These are phyloP conservation scores for Antheraea yamamai DNA, from an alignment of 2,888 invertebrate genomes.

Conservation along the genomic window DNA sequence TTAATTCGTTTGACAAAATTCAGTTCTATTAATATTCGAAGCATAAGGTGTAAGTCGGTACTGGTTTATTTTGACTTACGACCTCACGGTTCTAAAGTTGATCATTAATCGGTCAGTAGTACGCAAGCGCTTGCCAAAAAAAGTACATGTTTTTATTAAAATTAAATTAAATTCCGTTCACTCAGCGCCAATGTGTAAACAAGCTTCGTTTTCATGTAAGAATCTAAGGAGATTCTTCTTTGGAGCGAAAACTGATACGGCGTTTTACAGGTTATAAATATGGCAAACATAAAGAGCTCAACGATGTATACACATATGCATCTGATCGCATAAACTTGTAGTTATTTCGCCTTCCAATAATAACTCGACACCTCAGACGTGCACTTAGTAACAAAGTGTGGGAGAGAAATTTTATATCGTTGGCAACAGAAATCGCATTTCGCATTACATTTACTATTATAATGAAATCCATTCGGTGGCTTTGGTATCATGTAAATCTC, in stretches of 20 bases:
- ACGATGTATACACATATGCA: constrained; percentile 24
- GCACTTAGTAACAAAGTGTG: constrained; percentile 17
- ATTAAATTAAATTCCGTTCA: not conserved
- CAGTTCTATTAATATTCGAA: not conserved
- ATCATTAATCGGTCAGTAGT: not conserved
- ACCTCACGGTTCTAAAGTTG: not conserved
- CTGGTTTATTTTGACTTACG: not conserved
- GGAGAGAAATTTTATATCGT: not conserved
- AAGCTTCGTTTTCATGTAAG: not conserved
- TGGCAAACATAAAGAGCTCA: constrained; percentile 19
- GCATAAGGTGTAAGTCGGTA: not conserved
- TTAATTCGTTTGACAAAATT: not conserved
- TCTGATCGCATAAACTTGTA: constrained; percentile 31
- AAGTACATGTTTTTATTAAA: not conserved
- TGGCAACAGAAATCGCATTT: not conserved
- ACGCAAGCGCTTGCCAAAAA: not conserved
- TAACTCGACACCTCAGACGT: constrained; percentile 26
- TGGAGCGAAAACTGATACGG: constrained; percentile 19
- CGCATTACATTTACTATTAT: not conserved
- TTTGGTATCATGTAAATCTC: not conserved
- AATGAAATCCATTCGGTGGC: not conserved
- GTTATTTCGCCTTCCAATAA: constrained; percentile 34
- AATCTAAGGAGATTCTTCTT: constrained; percentile 4
- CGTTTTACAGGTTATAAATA: constrained; percentile 21
- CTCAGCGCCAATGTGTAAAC: constrained; percentile 2